A percentile compares a stretch with the other conserved stretches of the same genome.
phyloP scores from a whole-genome alignment of 1,140 invertebrate species.

The Prorops nasuta region DNA sequence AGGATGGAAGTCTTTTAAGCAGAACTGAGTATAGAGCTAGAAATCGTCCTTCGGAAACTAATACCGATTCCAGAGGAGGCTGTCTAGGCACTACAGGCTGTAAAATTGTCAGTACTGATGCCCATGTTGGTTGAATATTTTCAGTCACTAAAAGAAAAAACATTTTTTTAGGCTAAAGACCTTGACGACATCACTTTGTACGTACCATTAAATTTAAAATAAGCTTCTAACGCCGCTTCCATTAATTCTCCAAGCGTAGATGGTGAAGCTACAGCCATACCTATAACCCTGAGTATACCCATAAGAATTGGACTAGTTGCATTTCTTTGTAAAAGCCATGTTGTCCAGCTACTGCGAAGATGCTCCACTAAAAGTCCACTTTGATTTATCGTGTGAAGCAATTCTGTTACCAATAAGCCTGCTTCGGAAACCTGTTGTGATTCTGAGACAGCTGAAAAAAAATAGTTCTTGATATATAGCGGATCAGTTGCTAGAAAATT shows the following conservation, averaged over 20 bases:
- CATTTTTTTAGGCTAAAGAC: too few species aligned
- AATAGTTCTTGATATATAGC: too few species aligned
- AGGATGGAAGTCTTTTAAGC: constrained; percentile 52
- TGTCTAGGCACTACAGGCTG: constrained; percentile 52
- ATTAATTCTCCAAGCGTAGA: constrained; percentile 52
- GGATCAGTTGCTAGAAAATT: constrained; percentile 16
- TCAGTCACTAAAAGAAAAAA: constrained; percentile 40
- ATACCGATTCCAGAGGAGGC: constrained; percentile 47
- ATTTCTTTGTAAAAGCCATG: constrained; percentile 51
- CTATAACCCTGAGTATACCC: constrained; percentile 52
- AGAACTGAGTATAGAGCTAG: constrained; percentile 55
- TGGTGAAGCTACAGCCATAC: constrained; percentile 49
- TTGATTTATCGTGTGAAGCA: constrained; percentile 56
- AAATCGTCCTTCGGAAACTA: constrained; percentile 52
- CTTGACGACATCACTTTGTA: too few species aligned
- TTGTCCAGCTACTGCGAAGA: constrained; percentile 44
- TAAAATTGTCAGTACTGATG: constrained; percentile 44
- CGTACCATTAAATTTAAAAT: constrained; percentile 55
- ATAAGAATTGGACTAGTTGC: constrained; percentile 54
- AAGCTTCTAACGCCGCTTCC: constrained; percentile 55
- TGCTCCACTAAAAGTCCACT: constrained; percentile 43
- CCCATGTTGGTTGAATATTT: constrained; percentile 49
- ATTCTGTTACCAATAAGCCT: constrained; percentile 53
- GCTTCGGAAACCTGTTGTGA: constrained; percentile 58
- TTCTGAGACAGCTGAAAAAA: constrained; percentile 52